Evolutionary conservation across 2,888 invertebrate genomes (phyloP).

Genomic region (Drosophila melanosoma): DNA sequence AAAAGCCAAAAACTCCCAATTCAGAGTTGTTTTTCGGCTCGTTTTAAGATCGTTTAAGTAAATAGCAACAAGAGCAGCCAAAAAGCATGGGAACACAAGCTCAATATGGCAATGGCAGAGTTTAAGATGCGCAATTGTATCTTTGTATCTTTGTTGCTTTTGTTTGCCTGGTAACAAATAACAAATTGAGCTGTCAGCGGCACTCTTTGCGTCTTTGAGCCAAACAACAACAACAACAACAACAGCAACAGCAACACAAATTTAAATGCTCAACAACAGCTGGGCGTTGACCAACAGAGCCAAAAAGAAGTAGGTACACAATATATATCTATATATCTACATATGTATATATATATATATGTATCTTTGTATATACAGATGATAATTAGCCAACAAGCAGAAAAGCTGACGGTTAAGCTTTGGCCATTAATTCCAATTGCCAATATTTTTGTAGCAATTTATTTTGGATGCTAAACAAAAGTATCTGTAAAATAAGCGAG

Average conservation of each 20-base stretch:
- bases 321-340: background rate
- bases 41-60: conserved; percentile 31
- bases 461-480: conserved; percentile 60
- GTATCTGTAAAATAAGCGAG: conserved; percentile 13
- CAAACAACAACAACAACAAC: conserved; percentile 21
- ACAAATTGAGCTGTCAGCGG: conserved; percentile 78
- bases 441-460: conserved; percentile 70
- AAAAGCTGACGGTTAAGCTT: conserved; percentile 29
- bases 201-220: conserved; percentile 47
- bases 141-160: conserved; percentile 6
- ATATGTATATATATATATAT: background rate
- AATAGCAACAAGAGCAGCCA: conserved; percentile 14
- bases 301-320: conserved; percentile 14
- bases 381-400: conserved; percentile 55
- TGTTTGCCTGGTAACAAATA: conserved; percentile 53
- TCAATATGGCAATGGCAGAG: conserved; percentile 7
- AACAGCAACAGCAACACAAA: conserved; percentile 23
- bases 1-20: background rate
- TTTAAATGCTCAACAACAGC: conserved; percentile 42
- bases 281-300: conserved; percentile 53
- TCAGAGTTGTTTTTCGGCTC: conserved; percentile 19
- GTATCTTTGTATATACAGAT: conserved; percentile 22
- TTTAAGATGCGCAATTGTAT: conserved; percentile 46
- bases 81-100: conserved; percentile 32
- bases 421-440: conserved; percentile 75